A percentile compares a stretch with the other conserved stretches of the same genome.
Conservation (phyloP, 2,797 vertebrate genomes). For the Harpagifer antarcticus region DNA sequence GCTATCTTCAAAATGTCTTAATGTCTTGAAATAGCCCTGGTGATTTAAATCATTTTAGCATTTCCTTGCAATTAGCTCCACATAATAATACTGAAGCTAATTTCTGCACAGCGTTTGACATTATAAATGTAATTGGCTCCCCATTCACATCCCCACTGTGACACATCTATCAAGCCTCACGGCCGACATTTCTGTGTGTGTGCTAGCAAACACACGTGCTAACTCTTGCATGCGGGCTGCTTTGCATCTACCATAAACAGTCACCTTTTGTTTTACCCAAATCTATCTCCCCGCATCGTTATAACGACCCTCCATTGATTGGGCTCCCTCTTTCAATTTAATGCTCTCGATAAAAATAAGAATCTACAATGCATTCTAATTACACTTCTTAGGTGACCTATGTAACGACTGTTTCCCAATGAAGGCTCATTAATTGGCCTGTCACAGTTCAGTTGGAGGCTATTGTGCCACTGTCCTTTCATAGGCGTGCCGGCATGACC, state of each 20-base stretch:
- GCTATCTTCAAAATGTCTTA: conserved; percentile 84
- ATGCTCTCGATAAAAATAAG: conserved; percentile 93
- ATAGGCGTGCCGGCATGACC: conserved; percentile 88
- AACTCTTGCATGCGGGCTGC: conserved; percentile 40
- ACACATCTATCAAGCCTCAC: conserved; percentile 93
- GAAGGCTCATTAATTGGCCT: conserved; percentile 96
- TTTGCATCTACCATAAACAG: conserved; percentile 88
- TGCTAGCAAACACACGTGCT: conserved; percentile 17
- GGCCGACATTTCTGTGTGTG: conserved; percentile 85
- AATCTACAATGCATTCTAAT: conserved; percentile 97
- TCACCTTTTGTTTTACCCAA: conserved; percentile 85
- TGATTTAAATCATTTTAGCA: conserved; percentile 86
- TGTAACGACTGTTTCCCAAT: conserved; percentile 92
- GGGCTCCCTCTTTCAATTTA: conserved; percentile 93
- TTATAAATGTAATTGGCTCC: conserved; percentile 99
- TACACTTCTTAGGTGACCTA: conserved; percentile 95
- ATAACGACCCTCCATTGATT: conserved; percentile 90
- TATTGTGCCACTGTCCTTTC: conserved; percentile 95
- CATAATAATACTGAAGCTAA: conserved; percentile 86
- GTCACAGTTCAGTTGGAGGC: conserved; percentile 93
- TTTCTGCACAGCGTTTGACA: conserved; percentile 97
- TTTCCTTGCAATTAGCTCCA: conserved; percentile 86
- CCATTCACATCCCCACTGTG: conserved; percentile 92
- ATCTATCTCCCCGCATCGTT: conserved; percentile 90
- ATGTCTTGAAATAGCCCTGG: conserved; percentile 83